Conservation (phyloP, 2,888 invertebrate genomes). For the Ophonus ardosiacus region DNA sequence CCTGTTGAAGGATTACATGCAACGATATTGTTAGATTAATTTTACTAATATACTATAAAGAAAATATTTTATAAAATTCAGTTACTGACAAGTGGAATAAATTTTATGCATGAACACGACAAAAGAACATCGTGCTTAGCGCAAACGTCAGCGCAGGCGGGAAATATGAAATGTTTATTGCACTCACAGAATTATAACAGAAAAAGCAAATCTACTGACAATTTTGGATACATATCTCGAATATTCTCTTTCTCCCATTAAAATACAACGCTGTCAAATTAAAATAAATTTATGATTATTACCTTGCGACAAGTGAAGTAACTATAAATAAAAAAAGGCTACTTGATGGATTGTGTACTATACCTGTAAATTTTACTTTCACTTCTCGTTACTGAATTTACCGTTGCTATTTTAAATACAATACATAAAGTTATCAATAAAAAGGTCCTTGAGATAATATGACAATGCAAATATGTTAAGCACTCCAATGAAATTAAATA, state of each 20-base stretch:
- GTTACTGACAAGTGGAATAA: slow-evolving; percentile 24
- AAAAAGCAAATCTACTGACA: neutral
- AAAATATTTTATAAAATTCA: neutral
- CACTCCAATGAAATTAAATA: slow-evolving; percentile 59
- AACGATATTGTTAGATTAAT: slow-evolving; percentile 12
- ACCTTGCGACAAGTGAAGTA: slow-evolving; percentile 11
- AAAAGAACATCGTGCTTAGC: slow-evolving; percentile 50
- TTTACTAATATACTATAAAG: slow-evolving; percentile 2
- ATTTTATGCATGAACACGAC: slow-evolving; percentile 53
- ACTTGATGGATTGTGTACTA: slow-evolving; percentile 43
- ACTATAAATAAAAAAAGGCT: slow-evolving; percentile 37
- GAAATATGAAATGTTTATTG: slow-evolving; percentile 6
- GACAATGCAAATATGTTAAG: slow-evolving; percentile 59
- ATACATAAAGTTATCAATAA: slow-evolving; percentile 57
- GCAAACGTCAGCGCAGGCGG: slow-evolving; percentile 34
- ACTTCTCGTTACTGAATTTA: slow-evolving; percentile 17
- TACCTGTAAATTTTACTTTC: slow-evolving; percentile 55
- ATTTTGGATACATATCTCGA: neutral
- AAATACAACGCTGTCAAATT: slow-evolving; percentile 1
- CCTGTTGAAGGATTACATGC: neutral
- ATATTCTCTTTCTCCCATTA: slow-evolving; percentile 4
- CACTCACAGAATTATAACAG: slow-evolving; percentile 22
- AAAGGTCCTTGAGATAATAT: slow-evolving; percentile 61
- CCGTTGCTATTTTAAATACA: slow-evolving; percentile 39
- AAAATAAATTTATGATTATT: slow-evolving; percentile 11